These are phyloP conservation scores for Lasioglossum oenotherae DNA, from an alignment of 2,888 invertebrate species.

Conservation along the genomic window DNA sequence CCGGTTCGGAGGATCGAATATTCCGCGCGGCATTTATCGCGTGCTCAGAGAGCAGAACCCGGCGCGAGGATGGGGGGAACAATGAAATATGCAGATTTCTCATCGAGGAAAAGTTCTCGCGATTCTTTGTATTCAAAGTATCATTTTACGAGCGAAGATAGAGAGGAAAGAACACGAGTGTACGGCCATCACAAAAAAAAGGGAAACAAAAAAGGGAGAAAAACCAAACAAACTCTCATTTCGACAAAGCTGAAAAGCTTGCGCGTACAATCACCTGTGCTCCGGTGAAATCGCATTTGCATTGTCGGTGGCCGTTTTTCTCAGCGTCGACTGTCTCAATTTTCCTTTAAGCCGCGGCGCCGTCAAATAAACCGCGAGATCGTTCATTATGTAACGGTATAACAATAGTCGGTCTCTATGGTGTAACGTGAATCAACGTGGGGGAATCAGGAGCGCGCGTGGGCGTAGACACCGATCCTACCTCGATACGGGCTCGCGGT, in stretches of 20 bases:
- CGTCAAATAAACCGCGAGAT: constrained; percentile 9
- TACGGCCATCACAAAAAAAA: neutral
- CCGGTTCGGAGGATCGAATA: neutral
- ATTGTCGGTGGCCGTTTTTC: neutral
- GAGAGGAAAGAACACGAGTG: neutral
- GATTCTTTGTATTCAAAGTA: constrained; percentile 13
- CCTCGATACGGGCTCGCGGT: neutral
- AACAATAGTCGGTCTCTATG: constrained; percentile 20
- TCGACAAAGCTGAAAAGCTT: neutral
- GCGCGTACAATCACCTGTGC: neutral
- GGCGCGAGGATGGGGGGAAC: neutral
- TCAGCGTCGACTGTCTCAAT: neutral
- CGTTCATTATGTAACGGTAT: constrained; percentile 21
- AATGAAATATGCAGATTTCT: constrained; percentile 3
- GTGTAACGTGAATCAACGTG: neutral
- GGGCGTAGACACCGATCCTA: neutral
- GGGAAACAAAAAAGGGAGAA: neutral
- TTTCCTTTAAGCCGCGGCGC: constrained; percentile 15
- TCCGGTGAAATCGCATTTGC: neutral
- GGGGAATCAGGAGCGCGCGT: neutral
- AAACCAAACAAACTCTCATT: constrained; percentile 2
- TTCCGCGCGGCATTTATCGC: neutral
- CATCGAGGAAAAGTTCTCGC: neutral
- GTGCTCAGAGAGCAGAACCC: neutral
- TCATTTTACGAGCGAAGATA: neutral